Conservation (phyloP, 2,113 vertebrate species). For the Charina bottae region DNA sequence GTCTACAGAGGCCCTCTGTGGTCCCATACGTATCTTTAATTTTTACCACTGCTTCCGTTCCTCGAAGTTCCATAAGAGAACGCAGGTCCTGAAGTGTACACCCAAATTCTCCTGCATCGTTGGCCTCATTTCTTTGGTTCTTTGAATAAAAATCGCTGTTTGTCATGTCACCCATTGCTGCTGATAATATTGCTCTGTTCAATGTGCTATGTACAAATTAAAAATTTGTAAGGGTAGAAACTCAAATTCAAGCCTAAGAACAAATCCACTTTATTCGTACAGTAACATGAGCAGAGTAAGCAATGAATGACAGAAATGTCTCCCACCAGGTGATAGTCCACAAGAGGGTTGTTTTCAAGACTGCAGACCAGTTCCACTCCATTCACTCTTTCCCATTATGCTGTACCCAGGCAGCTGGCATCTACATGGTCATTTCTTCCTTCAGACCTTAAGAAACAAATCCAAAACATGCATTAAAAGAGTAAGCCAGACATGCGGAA, state of each 20-base stretch:
- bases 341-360: slow-evolving; percentile 81
- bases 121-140: slow-evolving; percentile 97
- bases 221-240: slow-evolving; percentile 59
- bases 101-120: slow-evolving; percentile 90
- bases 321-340: slow-evolving; percentile 63
- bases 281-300: slow-evolving; percentile 47
- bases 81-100: slow-evolving; percentile 94
- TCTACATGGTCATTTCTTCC: slow-evolving; percentile 94
- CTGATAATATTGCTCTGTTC: slow-evolving; percentile 63
- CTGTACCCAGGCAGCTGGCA: slow-evolving; percentile 72
- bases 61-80: slow-evolving; percentile 96
- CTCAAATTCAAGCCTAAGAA: slow-evolving; percentile 49
- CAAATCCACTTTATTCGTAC: slow-evolving; percentile 50
- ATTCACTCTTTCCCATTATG: slow-evolving; percentile 90
- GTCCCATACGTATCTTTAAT: slow-evolving; percentile 95
- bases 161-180: slow-evolving; percentile 97
- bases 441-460: slow-evolving; percentile 77
- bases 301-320: slow-evolving; percentile 60
- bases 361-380: slow-evolving; percentile 90
- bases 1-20: slow-evolving; percentile 91
- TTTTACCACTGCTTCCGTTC: slow-evolving; percentile 95
- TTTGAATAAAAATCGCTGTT: slow-evolving; percentile 99
- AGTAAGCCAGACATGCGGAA: not conserved
- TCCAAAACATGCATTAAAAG: slow-evolving; percentile 56
- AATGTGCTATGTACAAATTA: slow-evolving; percentile 52